Evolutionary conservation across 2,113 vertebrate genomes (phyloP), one percentile per base, ranked within the genome.

Genomic region (Crypturellus undulatus): DNA sequence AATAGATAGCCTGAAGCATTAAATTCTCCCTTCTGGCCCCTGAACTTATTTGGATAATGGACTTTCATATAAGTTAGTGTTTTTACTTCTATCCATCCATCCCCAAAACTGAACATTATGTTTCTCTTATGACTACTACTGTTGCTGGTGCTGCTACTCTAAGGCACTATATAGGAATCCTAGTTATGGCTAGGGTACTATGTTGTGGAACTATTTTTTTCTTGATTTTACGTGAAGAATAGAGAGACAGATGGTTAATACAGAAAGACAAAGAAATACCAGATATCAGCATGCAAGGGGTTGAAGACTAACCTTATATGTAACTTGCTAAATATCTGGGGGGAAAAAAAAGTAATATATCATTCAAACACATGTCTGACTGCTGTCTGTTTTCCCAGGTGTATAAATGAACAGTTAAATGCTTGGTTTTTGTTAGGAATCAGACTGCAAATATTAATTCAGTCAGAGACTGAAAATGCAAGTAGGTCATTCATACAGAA

Each of bases 401-500:
- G 10, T 15, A 25, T 12, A 28, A 13, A 32, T 10, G 16, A 5
- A 43, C 6, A 26, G 42, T 12, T 2, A 59, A 12, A 34, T 7
- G 20, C 22, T 24, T n/a, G 45, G 45, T 47, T 36, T 20, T 51
- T 43, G 65, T n/a, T 6, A 4, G 73, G 5, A 62, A 42, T 45
- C 17, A 45, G 4, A 32, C 16, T 71, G 19, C 34, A 71, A 80
- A 70, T 38, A 58, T 14, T 64, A 54, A 32, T 60, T 63, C 3
- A 36, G 10, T 10, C 52, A 56, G 34, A 91, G 36, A 25, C 20
- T 8, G 11, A 87, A 84, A 47, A 4, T 20, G 22, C 71, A 81
- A 34, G 3, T 7, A 62, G 0, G 1, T 15, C 28, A 43, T 26
- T 11, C 1, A 2, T 6, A 32, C 0, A 82, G 38, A 79, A 63